Conservation (phyloP, 2,888 invertebrate species). For the Euphydryas editha region DNA sequence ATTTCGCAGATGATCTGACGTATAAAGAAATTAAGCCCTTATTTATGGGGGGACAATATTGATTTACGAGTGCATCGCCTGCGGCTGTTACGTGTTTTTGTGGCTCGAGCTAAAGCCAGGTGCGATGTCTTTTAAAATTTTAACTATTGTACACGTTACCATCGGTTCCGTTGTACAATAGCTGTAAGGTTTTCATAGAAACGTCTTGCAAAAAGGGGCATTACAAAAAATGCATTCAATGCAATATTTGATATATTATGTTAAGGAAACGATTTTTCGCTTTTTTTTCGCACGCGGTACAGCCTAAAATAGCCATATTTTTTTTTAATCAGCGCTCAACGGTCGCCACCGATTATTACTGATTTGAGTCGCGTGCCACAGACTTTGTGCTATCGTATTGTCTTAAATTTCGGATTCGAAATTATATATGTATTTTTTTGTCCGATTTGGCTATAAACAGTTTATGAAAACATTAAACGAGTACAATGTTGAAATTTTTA, state of each 20-base stretch:
- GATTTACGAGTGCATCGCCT: slow-evolving; percentile 60
- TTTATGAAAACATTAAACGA: background rate
- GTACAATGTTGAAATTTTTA: background rate
- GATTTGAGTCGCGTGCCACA: slow-evolving; percentile 72
- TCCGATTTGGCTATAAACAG: background rate
- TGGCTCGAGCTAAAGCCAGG: slow-evolving; percentile 60
- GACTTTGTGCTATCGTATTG: slow-evolving; percentile 58
- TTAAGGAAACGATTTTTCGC: slow-evolving; percentile 43
- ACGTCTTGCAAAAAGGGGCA: slow-evolving; percentile 67
- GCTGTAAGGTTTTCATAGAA: slow-evolving; percentile 81
- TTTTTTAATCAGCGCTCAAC: slow-evolving; percentile 42
- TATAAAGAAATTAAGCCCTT: slow-evolving; percentile 70
- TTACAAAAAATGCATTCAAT: slow-evolving; percentile 50
- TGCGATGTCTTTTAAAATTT: slow-evolving; percentile 63
- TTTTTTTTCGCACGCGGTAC: slow-evolving; percentile 38
- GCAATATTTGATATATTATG: slow-evolving; percentile 37
- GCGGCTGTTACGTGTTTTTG: slow-evolving; percentile 60
- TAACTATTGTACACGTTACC: slow-evolving; percentile 56
- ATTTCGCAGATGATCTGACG: slow-evolving; percentile 53
- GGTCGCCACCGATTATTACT: slow-evolving; percentile 45
- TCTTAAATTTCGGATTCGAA: slow-evolving; percentile 28
- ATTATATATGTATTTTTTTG: slow-evolving; percentile 9
- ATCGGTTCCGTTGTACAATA: slow-evolving; percentile 74
- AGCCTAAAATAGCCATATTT: slow-evolving; percentile 38
- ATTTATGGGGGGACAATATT: slow-evolving; percentile 66